Conservation (phyloP, 2,113 vertebrate species). For the Alethe diademata region DNA sequence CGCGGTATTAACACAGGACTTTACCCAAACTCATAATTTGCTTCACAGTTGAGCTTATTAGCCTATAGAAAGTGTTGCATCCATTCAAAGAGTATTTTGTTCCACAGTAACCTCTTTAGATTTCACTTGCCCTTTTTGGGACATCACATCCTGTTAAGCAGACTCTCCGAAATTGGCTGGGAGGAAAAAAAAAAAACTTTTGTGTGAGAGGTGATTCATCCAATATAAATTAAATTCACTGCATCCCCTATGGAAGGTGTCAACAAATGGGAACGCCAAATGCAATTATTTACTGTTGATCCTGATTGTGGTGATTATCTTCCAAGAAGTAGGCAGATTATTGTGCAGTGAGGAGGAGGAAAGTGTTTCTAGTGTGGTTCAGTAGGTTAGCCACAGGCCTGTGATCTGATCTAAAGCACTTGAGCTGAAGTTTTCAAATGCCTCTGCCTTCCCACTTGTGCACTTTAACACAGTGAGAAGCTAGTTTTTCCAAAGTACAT, state of each 20-base stretch:
- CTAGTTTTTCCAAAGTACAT: not conserved
- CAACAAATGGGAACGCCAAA: not conserved
- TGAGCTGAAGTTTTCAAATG: constrained; percentile 52
- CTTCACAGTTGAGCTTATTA: not conserved
- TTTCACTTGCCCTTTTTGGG: not conserved
- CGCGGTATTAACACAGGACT: not conserved
- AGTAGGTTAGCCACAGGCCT: not conserved
- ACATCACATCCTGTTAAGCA: not conserved
- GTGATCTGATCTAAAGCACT: not conserved
- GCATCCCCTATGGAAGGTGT: not conserved
- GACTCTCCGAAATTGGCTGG: not conserved
- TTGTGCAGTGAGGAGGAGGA: not conserved
- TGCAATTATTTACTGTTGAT: constrained; percentile 2
- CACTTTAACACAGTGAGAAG: constrained; percentile 20
- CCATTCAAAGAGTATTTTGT: not conserved
- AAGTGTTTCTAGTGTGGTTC: constrained; percentile 14
- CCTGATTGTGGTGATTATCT: not conserved
- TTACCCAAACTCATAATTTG: not conserved
- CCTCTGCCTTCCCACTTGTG: constrained; percentile 29
- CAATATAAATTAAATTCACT: not conserved
- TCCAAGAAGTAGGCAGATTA: not conserved
- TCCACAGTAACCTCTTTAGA: not conserved
- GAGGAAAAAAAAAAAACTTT: not conserved
- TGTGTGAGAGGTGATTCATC: not conserved
- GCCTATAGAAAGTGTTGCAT: not conserved